Percentiles rank a stretch among this genome's conserved stretches.
Conservation (phyloP, 2,113 vertebrate genomes). For the Phylloscopus trochilus region DNA sequence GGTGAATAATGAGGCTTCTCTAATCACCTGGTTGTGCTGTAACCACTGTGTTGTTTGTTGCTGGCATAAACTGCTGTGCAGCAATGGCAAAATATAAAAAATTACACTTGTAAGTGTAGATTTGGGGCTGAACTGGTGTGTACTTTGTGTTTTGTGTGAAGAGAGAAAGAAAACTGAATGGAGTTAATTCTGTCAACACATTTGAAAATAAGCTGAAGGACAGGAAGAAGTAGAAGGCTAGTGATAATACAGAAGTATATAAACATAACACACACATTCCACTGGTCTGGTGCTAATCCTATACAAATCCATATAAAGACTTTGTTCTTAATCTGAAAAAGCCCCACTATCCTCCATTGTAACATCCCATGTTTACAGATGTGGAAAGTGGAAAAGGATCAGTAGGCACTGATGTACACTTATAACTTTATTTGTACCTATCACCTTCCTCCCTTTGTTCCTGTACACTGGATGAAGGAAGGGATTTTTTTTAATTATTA, state of each 20-base stretch:
- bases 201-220: background rate
- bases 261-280: background rate
- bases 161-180: background rate
- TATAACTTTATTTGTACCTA: background rate
- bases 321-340: background rate
- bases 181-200: background rate
- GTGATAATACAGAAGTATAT: background rate
- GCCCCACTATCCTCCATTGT: background rate
- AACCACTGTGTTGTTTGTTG: background rate
- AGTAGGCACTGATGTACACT: background rate
- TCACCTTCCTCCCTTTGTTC: background rate
- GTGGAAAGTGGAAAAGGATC: background rate
- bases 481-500: accelerated
- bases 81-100: background rate
- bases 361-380: background rate
- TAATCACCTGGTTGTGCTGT: slow-evolving; percentile 39
- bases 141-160: background rate
- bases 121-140: background rate
- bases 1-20: slow-evolving; percentile 41
- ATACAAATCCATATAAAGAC: background rate
- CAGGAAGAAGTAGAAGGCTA: background rate
- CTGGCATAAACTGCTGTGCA: background rate
- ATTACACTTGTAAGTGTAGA: background rate
- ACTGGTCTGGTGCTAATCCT: background rate
- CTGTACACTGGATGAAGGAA: background rate